Conservation (phyloP, 2,888 invertebrate species). For the Euzetes globulus region DNA sequence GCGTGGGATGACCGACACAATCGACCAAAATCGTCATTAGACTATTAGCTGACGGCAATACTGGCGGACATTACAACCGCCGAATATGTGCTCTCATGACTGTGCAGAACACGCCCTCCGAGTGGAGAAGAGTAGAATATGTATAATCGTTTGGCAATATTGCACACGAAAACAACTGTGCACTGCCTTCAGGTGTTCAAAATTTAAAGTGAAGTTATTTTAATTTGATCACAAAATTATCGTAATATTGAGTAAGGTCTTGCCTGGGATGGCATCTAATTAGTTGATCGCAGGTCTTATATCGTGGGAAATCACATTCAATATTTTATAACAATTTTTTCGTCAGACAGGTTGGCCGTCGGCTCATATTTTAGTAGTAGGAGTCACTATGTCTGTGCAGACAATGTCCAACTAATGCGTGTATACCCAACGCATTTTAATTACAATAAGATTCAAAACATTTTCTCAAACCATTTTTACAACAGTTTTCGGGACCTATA, state of each 20-base stretch:
- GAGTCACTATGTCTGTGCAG: too few species aligned
- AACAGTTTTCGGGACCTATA: too few species aligned
- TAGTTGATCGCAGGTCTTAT: background rate
- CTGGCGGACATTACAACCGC: too few species aligned
- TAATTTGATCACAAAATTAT: conserved; percentile 2
- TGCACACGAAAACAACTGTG: background rate
- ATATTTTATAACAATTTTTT: background rate
- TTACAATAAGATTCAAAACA: too few species aligned
- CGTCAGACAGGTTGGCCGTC: background rate
- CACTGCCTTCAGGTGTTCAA: background rate
- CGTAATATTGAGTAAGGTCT: background rate
- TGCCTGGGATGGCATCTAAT: background rate
- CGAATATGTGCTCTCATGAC: too few species aligned
- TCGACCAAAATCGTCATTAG: too few species aligned
- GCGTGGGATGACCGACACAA: background rate
- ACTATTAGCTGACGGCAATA: too few species aligned
- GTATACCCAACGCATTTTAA: too few species aligned
- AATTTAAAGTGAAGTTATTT: background rate
- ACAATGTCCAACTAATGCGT: too few species aligned
- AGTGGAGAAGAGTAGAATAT: background rate
- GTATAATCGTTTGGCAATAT: background rate
- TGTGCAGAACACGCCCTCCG: background rate
- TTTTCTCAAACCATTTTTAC: too few species aligned
- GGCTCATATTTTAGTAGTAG: too few species aligned
- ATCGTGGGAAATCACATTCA: background rate